Base-by-base conservation (phyloP, 2,113 vertebrate species). In the Jaculus jaculus region DNA sequence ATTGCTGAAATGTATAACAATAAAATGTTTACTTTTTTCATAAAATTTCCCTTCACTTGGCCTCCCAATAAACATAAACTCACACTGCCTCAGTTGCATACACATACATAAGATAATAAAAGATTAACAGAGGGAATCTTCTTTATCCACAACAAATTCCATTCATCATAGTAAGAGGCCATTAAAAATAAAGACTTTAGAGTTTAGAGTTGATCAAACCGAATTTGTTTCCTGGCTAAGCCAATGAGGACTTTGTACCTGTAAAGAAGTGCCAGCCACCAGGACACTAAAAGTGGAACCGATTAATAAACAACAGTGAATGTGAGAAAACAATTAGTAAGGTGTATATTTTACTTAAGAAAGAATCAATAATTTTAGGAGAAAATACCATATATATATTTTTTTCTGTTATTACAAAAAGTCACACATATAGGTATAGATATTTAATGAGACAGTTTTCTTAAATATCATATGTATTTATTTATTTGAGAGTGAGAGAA, bases 1-100 rank as follows among this genome's bases (percentile, higher is more conserved):
- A 84, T 77, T 96, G 37, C 71, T 96, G 77, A 97, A 94, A 51
- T 95, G 96, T 91, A 96, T 32, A 86, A 34, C 78, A 73, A 95
- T 78, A 72, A 96, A 97, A 95, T 80, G 1, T n/a, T n/a, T n/a
- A n/a, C n/a, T n/a, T n/a, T 21, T 85, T 54, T 90, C 65, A 96
- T 68, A 96, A 81, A 32, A 51, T 85, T 16, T 65, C 4, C 61
- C 15, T 37, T 66, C 5, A 66, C 16, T 58, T 20, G 3, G 18
- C 9, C 15, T 20, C 20, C 6, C 15, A 28, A 34, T 9, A 39
- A 90, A 72, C 16, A 24, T 26, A 18, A 32, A 3, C 4, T 32
- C 11, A 24, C 1, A 6, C 16, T 42, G 15, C 2, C 21, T 73
- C 37, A 72, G 23, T 7, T 32, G 5, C 12, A 42, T 3, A 47